A percentile compares a stretch with the other conserved stretches of the same genome.
Conservation (phyloP, 2,113 vertebrate species). For the Ptyas mucosa region DNA sequence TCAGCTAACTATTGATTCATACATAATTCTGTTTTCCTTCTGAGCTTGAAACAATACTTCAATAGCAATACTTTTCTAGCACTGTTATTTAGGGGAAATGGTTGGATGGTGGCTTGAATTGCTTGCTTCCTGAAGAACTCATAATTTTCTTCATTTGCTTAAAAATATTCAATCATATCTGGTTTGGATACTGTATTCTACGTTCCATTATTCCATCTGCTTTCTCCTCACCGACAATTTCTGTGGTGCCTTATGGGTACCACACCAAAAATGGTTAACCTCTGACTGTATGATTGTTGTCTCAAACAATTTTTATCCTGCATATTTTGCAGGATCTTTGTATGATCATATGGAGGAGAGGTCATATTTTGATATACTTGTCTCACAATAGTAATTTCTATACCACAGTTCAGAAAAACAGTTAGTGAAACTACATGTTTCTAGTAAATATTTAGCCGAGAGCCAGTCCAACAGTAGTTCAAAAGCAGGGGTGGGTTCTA, state of each 20-base stretch:
- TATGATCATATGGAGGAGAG: conserved; percentile 3
- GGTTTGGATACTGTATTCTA: background rate
- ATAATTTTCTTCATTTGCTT: background rate
- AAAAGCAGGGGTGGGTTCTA: too few species aligned
- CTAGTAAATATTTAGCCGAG: conserved; percentile 22
- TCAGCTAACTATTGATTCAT: background rate
- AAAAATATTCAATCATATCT: background rate
- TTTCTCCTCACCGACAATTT: background rate
- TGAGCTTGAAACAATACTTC: fast-evolving
- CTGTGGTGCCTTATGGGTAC: background rate
- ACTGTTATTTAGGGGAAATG: background rate
- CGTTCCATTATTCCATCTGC: background rate
- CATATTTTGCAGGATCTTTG: background rate
- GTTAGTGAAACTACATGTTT: conserved; percentile 46
- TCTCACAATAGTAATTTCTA: background rate
- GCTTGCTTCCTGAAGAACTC: fast-evolving
- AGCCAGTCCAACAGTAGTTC: conserved; percentile 16
- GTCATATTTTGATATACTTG: background rate
- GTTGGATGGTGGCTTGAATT: fast-evolving
- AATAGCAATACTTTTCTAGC: background rate
- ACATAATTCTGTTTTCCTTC: background rate
- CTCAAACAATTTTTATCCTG: background rate
- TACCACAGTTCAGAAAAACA: conserved; percentile 47
- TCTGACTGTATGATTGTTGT: background rate
- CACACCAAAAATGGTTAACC: background rate